phyloP scores from a whole-genome alignment of 2,113 vertebrate species.

The Saimiri boliviensis region DNA sequence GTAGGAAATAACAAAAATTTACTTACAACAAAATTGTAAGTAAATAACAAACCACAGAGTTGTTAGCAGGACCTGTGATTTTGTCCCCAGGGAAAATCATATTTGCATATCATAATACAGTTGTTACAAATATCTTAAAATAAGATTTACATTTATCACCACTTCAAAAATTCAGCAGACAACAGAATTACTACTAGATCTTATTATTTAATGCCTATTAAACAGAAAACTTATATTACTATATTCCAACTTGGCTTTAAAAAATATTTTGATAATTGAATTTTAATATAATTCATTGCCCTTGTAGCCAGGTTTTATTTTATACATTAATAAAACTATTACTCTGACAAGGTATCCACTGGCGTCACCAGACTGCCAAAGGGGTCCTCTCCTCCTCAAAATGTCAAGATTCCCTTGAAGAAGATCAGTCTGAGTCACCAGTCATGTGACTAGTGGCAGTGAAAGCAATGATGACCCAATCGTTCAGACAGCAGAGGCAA shows the following conservation, averaged over 20 bases:
- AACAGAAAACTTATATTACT: not conserved
- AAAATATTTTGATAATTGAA: not conserved
- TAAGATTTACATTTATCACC: not conserved
- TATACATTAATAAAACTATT: conserved; percentile 14
- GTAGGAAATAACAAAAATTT: too few relatives aligned
- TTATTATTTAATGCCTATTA: not conserved
- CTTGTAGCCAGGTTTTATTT: not conserved
- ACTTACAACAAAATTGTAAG: too few relatives aligned
- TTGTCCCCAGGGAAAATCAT: not conserved
- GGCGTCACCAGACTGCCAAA: not conserved
- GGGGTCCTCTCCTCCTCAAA: not conserved
- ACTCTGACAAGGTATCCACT: not conserved
- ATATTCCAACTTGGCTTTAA: not conserved
- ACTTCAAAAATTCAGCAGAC: conserved; percentile 24
- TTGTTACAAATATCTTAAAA: not conserved
- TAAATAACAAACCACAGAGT: not conserved
- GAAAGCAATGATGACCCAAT: not conserved
- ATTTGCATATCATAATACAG: not conserved
- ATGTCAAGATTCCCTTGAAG: not conserved
- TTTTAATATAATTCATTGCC: conserved; percentile 2
- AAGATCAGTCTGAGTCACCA: not conserved
- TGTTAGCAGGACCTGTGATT: not conserved
- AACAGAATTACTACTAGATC: not conserved
- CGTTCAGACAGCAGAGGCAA: not conserved
- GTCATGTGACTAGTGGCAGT: not conserved